These are phyloP conservation scores for Scaptomyza tumidula DNA, from an alignment of 2,888 invertebrate species.

Conservation along the genomic window DNA sequence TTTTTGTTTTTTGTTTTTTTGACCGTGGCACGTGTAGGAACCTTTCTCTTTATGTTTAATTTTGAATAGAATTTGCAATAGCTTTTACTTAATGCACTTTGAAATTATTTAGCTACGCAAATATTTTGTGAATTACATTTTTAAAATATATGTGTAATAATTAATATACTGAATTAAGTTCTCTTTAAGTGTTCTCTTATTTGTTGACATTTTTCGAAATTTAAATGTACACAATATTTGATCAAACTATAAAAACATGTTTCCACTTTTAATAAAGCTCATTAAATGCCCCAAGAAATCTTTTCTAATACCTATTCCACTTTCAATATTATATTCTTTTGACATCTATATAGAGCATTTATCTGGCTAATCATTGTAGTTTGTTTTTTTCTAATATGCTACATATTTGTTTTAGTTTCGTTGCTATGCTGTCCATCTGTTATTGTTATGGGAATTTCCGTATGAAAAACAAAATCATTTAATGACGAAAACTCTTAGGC, in stretches of 20 bases:
- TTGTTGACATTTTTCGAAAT: not conserved
- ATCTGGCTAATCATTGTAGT: constrained; percentile 13
- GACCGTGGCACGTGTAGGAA: constrained; percentile 29
- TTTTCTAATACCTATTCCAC: not conserved
- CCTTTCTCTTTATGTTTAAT: constrained; percentile 8
- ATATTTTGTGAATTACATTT: too few species aligned
- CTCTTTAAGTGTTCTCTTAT: not conserved
- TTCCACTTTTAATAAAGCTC: not conserved
- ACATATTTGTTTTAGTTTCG: constrained; percentile 6
- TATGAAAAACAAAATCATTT: constrained; percentile 22
- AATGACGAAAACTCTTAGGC: constrained; percentile 45
- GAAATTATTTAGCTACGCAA: not conserved
- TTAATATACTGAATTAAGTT: too few species aligned
- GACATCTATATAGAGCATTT: constrained; percentile 10
- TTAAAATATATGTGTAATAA: too few species aligned
- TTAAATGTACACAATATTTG: not conserved
- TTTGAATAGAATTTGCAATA: constrained; percentile 10
- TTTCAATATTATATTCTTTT: not conserved
- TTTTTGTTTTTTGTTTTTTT: constrained; percentile 38
- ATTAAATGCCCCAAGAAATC: not conserved
- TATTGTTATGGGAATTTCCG: constrained; percentile 46
- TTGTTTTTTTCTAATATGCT: constrained; percentile 11
- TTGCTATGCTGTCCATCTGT: constrained; percentile 38
- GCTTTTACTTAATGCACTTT: constrained; percentile 3
- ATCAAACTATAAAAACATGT: not conserved